Evolutionary conservation across 1,140 invertebrate species (phyloP).

Genomic region (Zaprionus vittiger): DNA sequence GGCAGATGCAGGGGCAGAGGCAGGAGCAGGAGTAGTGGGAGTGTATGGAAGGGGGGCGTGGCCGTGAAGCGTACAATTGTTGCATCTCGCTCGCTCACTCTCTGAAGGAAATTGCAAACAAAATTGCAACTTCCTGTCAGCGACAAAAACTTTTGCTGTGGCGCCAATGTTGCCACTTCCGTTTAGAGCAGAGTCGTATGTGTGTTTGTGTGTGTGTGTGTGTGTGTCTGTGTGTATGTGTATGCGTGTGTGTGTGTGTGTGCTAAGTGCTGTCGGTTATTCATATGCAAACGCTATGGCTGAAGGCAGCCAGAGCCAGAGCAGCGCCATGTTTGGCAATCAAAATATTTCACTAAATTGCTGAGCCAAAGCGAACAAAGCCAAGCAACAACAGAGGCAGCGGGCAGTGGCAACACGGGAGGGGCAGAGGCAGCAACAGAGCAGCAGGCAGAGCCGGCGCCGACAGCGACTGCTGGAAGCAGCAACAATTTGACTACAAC

Average conservation of each 20-base stretch:
- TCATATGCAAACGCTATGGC: conserved; percentile 73
- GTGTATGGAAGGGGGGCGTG: background rate
- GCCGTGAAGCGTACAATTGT: background rate
- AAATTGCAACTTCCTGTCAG: conserved; percentile 83
- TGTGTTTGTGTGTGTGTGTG: conserved; percentile 19
- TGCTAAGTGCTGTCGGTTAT: conserved; percentile 78
- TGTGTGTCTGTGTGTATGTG: conserved; percentile 7
- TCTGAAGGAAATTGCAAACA: conserved; percentile 82
- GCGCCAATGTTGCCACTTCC: conserved; percentile 81
- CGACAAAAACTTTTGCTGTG: conserved; percentile 82
- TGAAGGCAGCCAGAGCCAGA: conserved; percentile 32
- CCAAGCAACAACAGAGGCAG: conserved; percentile 29
- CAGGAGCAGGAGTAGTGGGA: background rate
- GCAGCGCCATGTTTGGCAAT: conserved; percentile 71
- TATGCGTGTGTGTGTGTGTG: conserved; percentile 27
- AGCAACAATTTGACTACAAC: conserved; percentile 44
- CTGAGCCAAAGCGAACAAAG: conserved; percentile 55
- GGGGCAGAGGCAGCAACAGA: conserved; percentile 30
- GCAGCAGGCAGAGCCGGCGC: conserved; percentile 1
- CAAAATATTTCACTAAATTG: conserved; percentile 83
- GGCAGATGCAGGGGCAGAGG: background rate
- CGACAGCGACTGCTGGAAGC: background rate
- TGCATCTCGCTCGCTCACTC: background rate
- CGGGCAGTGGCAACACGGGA: background rate
- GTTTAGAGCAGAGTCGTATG: conserved; percentile 53